Conservation (phyloP, 2,113 vertebrate species). For the Osmerus eperlanus region DNA sequence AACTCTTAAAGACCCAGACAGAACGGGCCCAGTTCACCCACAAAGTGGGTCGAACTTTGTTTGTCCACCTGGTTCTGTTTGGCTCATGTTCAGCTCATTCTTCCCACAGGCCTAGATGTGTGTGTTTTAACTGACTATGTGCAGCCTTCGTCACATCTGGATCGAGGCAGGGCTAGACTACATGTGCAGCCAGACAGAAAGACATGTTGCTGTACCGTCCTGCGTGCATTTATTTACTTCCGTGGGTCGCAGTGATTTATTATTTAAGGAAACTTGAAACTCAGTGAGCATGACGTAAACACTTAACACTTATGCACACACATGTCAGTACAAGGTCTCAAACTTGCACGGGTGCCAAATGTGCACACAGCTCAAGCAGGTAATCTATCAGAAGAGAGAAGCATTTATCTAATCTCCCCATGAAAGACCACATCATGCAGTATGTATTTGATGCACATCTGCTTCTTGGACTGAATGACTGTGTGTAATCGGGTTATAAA, state of each 20-base stretch:
- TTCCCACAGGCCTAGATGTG: conserved; percentile 16
- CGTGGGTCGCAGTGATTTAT: conserved; percentile 33
- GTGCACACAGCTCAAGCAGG: neutral
- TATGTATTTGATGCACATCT: neutral
- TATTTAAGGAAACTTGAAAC: conserved; percentile 26
- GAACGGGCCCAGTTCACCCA: conserved; percentile 35
- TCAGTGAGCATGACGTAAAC: conserved; percentile 10
- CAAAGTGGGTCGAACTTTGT: conserved; percentile 38
- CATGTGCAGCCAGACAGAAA: conserved; percentile 31
- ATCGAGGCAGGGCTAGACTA: conserved; percentile 40
- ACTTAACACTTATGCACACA: conserved; percentile 17
- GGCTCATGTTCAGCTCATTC: conserved; percentile 12
- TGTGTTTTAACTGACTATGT: conserved; percentile 13
- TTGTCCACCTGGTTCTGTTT: conserved; percentile 65
- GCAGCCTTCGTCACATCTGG: conserved; percentile 51
- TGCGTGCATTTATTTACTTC: conserved; percentile 15
- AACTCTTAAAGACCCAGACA: conserved; percentile 45
- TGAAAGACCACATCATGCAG: conserved; percentile 18
- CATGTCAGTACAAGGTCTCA: neutral
- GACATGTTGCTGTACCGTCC: conserved; percentile 27
- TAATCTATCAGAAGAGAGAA: neutral
- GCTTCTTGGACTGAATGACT: neutral
- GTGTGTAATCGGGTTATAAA: neutral
- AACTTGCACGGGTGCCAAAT: neutral
- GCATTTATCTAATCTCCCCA: conserved; percentile 3